phyloP scores from a whole-genome alignment of 92 coral and sea anemone genomes.

The Pocillopora meandrina region DNA sequence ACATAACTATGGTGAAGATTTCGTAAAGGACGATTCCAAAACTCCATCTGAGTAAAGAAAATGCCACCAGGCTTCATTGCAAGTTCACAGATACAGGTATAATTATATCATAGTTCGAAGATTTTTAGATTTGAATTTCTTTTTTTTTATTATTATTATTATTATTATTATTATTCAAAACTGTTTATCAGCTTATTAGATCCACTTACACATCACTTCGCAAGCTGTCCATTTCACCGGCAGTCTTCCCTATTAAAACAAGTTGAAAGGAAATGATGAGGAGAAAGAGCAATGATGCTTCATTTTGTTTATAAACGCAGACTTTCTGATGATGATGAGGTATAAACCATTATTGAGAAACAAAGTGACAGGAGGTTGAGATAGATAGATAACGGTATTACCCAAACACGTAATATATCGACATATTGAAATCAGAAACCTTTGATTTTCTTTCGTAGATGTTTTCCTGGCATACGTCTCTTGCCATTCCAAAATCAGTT shows the following conservation, averaged over 20 bases:
- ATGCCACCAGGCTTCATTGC: neutral
- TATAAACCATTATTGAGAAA: no score
- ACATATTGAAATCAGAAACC: slow-evolving; percentile 7
- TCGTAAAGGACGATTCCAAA: slow-evolving; percentile 75
- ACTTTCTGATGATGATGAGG: no score
- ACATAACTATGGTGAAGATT: slow-evolving; percentile 70
- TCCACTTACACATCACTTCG: slow-evolving; percentile 78
- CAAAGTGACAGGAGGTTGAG: no score
- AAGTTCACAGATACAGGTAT: neutral
- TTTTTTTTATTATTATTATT: no score
- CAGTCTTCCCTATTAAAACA: slow-evolving; percentile 59
- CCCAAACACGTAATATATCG: neutral
- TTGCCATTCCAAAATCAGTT: slow-evolving; percentile 73
- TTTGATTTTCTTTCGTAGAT: slow-evolving; percentile 55
- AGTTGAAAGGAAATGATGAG: neutral
- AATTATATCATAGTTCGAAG: no score
- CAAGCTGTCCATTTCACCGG: slow-evolving; percentile 88
- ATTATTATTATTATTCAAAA: no score
- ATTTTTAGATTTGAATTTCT: no score
- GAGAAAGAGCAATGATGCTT: neutral
- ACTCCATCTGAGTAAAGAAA: slow-evolving; percentile 57
- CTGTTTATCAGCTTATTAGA: no score
- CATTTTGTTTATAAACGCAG: no score
- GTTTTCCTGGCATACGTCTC: slow-evolving; percentile 57
- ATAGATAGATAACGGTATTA: neutral